Conservation (phyloP, 30 jellyfish, hydroid and myxozoan species). For the Hydra vulgaris region DNA sequence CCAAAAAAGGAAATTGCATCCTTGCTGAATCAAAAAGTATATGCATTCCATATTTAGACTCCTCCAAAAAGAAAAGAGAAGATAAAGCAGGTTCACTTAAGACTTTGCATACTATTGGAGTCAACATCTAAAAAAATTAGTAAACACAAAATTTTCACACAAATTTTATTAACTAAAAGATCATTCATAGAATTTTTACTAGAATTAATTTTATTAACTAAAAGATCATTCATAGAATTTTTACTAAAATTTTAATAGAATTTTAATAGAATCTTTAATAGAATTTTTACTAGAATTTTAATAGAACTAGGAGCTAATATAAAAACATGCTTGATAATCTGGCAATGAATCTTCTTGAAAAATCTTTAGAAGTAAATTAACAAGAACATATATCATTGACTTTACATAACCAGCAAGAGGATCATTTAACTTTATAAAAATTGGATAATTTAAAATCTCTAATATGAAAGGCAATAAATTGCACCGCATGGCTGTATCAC, state of each 20-base stretch:
- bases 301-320: too few species aligned
- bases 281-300: too few species aligned
- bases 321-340: slow-evolving; percentile 25
- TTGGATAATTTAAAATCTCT: slow-evolving; percentile 1
- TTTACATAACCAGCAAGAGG: slow-evolving; percentile 20
- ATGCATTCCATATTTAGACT: slow-evolving; percentile 28
- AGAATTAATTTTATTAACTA: too few species aligned
- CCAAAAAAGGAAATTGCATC: slow-evolving; percentile 41
- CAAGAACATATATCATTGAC: slow-evolving; percentile 21
- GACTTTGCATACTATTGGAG: slow-evolving; percentile 22
- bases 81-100: slow-evolving; percentile 19
- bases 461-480: not conserved
- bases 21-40: slow-evolving; percentile 36
- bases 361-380: slow-evolving; percentile 25
- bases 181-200: too few species aligned
- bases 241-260: too few species aligned
- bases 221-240: too few species aligned
- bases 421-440: not conserved
- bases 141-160: not conserved
- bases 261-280: too few species aligned
- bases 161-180: too few species aligned
- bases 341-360: slow-evolving; percentile 58
- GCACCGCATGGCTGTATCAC: slow-evolving; percentile 32
- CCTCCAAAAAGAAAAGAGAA: slow-evolving; percentile 32
- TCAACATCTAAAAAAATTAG: slow-evolving; percentile 2